A percentile compares a stretch with the other conserved stretches of the same genome.
phyloP scores from a whole-genome alignment of 64 coral and sea anemone species.

The Actinia tenebrosa region DNA sequence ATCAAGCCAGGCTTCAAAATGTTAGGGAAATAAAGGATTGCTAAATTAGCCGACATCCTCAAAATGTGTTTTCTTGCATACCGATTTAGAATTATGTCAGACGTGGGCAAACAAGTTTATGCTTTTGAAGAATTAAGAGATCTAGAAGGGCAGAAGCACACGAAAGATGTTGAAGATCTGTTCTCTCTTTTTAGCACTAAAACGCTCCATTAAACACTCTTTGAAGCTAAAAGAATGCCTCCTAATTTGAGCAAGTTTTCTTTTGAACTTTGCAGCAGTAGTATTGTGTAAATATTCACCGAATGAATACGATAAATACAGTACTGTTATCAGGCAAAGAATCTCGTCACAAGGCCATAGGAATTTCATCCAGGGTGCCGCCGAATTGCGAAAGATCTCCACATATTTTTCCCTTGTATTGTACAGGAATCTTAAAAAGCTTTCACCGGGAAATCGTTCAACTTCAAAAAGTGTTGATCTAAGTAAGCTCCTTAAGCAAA shows the following conservation, averaged over 20 bases:
- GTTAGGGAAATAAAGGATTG: constrained; percentile 17
- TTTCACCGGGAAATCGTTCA: background rate
- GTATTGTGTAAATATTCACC: background rate
- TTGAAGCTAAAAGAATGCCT: background rate
- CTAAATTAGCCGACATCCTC: background rate
- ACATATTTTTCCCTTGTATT: background rate
- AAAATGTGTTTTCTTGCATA: constrained; percentile 16
- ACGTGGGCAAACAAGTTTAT: background rate
- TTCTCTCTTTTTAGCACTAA: too few species aligned
- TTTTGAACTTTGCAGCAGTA: background rate
- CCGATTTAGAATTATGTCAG: constrained; percentile 9
- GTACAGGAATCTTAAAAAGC: background rate
- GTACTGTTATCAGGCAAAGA: too few species aligned
- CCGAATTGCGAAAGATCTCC: constrained; percentile 16
- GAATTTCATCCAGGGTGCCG: background rate
- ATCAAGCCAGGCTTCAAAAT: background rate
- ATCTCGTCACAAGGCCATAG: background rate
- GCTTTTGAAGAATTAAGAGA: constrained; percentile 6
- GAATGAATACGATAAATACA: too few species aligned
- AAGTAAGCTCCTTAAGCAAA: constrained; percentile 5
- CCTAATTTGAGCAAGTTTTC: background rate
- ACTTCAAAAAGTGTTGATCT: background rate
- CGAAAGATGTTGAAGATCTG: background rate
- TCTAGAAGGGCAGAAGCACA: background rate
- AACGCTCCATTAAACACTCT: background rate